These are phyloP conservation scores for Drosophila histrio DNA, from an alignment of 2,888 invertebrate genomes.

Conservation along the genomic window DNA sequence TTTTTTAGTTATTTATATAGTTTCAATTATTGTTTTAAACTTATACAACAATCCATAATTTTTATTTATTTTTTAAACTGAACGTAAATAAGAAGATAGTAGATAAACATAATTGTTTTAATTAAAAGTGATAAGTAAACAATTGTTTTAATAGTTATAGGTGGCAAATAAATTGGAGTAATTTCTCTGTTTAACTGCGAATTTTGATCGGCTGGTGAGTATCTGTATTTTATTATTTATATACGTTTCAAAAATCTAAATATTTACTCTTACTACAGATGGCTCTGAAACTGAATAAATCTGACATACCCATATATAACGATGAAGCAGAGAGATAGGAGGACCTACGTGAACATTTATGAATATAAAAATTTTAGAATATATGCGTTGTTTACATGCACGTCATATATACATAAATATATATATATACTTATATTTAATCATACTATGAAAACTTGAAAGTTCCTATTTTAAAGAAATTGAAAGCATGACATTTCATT, in stretches of 20 bases:
- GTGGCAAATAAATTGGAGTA: constrained; percentile 65
- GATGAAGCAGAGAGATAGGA: not conserved
- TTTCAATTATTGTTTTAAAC: not conserved
- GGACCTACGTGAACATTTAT: not conserved
- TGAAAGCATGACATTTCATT: constrained; percentile 55
- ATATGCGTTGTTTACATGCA: constrained; percentile 12
- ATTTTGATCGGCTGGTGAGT: constrained; percentile 13
- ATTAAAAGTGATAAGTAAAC: constrained; percentile 14
- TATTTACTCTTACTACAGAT: constrained; percentile 10
- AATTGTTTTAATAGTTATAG: constrained; percentile 68
- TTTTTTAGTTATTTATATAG: not conserved
- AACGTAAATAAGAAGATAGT: not conserved
- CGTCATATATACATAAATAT: constrained; percentile 21
- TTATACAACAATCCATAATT: not conserved
- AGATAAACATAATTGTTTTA: not conserved
- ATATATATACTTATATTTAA: constrained; percentile 48
- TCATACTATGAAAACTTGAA: constrained; percentile 69
- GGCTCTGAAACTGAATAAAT: not conserved
- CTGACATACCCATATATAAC: not conserved
- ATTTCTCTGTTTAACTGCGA: not conserved
- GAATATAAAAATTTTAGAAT: constrained; percentile 6
- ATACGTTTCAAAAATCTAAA: not conserved
- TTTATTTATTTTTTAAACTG: not conserved
- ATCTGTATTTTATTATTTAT: not conserved
- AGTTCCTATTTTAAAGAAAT: constrained; percentile 78